Percentiles rank a stretch among this genome's conserved stretches.
phyloP scores from a whole-genome alignment of 2,113 vertebrate species.

The Cyprinodon brontotheroides region DNA sequence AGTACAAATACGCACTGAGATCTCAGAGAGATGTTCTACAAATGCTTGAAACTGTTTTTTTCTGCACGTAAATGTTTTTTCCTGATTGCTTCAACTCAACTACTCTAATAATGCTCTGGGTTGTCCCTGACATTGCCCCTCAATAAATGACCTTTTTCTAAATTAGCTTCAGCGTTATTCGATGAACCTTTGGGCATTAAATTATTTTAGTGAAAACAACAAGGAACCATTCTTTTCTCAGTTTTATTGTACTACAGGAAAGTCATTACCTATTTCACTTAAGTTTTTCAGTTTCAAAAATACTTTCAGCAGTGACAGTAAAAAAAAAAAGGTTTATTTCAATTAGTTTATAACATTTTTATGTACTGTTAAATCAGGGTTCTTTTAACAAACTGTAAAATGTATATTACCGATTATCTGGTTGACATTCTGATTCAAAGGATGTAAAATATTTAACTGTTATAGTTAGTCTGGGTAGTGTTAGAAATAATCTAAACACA shows the following conservation, averaged over 20 bases:
- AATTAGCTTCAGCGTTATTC: background rate
- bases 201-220: background rate
- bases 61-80: constrained; percentile 57
- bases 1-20: constrained; percentile 16
- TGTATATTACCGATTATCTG: background rate
- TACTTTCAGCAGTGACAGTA: too few species aligned
- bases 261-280: background rate
- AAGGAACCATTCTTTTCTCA: background rate
- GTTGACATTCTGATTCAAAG: too few species aligned
- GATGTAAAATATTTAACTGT: background rate
- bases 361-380: background rate
- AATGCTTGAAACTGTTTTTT: constrained; percentile 40
- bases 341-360: too few species aligned
- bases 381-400: background rate
- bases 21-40: constrained; percentile 42
- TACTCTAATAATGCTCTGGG: constrained; percentile 30
- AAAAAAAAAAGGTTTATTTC: too few species aligned
- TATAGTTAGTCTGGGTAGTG: background rate
- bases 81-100: constrained; percentile 23
- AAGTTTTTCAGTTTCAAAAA: too few species aligned
- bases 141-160: constrained; percentile 26
- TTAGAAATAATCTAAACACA: background rate
- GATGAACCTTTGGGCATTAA: background rate
- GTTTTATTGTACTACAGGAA: background rate
- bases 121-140: constrained; percentile 46